Evolutionary conservation across 2,888 invertebrate species (phyloP), one percentile per base, ranked within the genome.

Genomic region (Diarsia rubi): DNA sequence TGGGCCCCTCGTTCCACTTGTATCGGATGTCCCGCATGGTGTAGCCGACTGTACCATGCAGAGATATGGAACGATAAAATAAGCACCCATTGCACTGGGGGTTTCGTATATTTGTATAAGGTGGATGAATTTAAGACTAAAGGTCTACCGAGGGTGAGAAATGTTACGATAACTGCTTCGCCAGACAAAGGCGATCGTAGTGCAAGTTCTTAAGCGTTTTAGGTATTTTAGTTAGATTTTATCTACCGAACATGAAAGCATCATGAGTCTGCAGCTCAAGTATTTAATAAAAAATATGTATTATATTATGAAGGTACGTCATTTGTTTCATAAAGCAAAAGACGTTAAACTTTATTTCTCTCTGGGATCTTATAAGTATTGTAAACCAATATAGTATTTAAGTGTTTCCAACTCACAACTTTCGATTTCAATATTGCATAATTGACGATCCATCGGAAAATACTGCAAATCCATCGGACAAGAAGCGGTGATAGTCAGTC

Each of bases 11-110:
- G 97, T 98, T 98, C 99, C 99, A 99, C 97, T 98, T 98, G 98
- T 99, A 99, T 94, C 98, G 98, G 97, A 99, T 99, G 98, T 99
- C 99, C 97, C 98, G 97, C 98, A 99, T 99, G 97, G 99, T 99
- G 98, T 99, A 99, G 97, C 99, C 99, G 98, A 99, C 99, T 99
- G 98, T 96, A 93, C 93, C 95, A 94, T 95, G 95, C 95, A 95
- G 94, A 96, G 89, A 95, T 94, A 95, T 93, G 94, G 89, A 95
- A 93, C 92, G 93, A 94, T 95, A 94, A 94, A 95, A 93, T 92
- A 95, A 95, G 94, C 95, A 92, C 96, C 96, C 96, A 96, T 96
- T 91, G 91, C 94, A 95, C 92, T 96, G 96, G 96, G 96, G 96
- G 91, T 95, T 96, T 96, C 86, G 63, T 81, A 86, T 85, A 90